Percentiles rank a stretch among this genome's conserved stretches.
phyloP scores from a whole-genome alignment of 2,888 invertebrate genomes.

The Yponomeuta evonymella region DNA sequence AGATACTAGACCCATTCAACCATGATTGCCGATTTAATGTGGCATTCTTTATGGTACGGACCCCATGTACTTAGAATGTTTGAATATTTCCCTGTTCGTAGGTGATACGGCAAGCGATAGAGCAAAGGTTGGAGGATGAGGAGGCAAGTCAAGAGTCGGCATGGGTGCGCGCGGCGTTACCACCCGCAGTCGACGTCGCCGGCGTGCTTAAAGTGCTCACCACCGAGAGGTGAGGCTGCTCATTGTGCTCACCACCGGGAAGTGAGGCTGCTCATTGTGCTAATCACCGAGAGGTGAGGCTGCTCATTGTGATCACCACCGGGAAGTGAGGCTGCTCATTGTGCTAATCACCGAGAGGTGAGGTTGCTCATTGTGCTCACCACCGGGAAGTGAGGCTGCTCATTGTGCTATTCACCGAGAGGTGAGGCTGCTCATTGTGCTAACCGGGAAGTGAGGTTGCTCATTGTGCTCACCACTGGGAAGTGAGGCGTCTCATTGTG shows the following conservation, averaged over 20 bases:
- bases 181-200: constrained; percentile 50
- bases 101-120: constrained; percentile 55
- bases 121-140: constrained; percentile 45
- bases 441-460: constrained; percentile 39
- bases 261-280: no score
- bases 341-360: no score
- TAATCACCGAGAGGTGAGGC: constrained; percentile 39
- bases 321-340: no score
- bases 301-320: background rate
- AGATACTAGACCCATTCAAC: no score
- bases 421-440: constrained; percentile 32
- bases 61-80: no score
- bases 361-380: constrained; percentile 29
- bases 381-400: no score
- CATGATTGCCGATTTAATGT: no score
- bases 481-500: no score
- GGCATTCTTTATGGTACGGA: no score
- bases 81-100: constrained; percentile 22
- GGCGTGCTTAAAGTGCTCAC: constrained; percentile 55
- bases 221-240: constrained; percentile 47
- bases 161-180: constrained; percentile 50
- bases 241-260: background rate
- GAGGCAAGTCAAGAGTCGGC: constrained; percentile 44
- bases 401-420: constrained; percentile 35
- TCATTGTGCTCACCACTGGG: background rate